phyloP scores from a whole-genome alignment of 2,113 vertebrate species.

The Marmota flaviventris region DNA sequence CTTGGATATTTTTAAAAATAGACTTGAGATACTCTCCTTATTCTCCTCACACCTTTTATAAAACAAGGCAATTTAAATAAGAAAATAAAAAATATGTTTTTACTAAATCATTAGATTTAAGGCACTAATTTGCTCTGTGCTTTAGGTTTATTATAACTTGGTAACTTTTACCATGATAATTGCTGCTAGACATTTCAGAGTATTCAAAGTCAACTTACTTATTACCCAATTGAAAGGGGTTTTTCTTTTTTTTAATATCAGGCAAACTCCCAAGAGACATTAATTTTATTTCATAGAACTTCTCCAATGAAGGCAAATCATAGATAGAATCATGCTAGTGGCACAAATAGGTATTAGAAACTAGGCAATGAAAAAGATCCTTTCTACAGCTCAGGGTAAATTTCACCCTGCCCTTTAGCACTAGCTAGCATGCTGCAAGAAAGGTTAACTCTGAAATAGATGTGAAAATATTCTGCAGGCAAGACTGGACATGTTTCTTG shows the following conservation, averaged over 20 bases:
- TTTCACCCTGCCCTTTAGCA: background rate
- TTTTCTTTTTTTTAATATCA: background rate
- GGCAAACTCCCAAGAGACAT: background rate
- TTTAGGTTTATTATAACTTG: conserved; percentile 33
- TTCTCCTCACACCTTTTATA: background rate
- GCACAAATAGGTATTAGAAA: background rate
- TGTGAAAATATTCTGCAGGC: background rate
- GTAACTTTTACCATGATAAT: background rate
- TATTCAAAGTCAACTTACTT: background rate
- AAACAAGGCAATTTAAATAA: background rate
- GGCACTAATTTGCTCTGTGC: background rate
- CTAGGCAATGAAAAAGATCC: background rate
- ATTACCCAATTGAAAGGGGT: background rate
- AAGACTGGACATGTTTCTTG: background rate
- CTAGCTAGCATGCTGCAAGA: background rate
- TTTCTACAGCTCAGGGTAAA: background rate
- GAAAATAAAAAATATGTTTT: background rate
- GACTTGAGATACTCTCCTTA: background rate
- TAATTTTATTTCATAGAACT: background rate
- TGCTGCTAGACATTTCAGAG: background rate
- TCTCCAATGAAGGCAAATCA: background rate
- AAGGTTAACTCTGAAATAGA: background rate
- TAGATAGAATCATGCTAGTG: background rate
- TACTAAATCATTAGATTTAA: background rate
- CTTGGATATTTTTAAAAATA: background rate